Evolutionary conservation across 1,140 invertebrate genomes (phyloP).

Genomic region (Babylonia areolata): DNA sequence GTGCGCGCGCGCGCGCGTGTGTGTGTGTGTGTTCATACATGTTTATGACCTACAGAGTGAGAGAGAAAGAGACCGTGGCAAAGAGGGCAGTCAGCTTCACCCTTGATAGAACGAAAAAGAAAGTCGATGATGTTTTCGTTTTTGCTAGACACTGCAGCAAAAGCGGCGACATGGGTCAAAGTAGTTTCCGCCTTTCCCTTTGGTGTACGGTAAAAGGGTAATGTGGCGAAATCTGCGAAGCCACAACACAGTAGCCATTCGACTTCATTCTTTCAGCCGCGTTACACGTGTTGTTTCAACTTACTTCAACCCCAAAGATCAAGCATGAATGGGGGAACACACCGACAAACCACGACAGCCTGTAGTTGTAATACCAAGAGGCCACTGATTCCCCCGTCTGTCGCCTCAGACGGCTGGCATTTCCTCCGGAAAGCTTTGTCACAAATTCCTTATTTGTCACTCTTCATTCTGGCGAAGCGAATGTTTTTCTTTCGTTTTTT

Average conservation of each 20-base stretch:
- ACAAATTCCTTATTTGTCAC: too few species aligned
- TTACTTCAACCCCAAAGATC: neutral
- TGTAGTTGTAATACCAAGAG: neutral
- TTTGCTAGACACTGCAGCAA: too few species aligned
- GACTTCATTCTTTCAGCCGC: neutral
- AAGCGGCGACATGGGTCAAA: too few species aligned
- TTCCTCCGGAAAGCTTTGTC: too few species aligned
- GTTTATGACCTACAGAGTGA: neutral
- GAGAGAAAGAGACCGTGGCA: too few species aligned
- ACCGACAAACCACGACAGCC: neutral
- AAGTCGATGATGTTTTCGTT: too few species aligned
- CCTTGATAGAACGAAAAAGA: too few species aligned
- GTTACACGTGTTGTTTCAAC: neutral
- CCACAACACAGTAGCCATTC: neutral
- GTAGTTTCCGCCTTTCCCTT: neutral
- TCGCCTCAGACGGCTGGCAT: neutral
- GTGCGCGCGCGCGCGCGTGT: neutral
- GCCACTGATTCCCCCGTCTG: neutral
- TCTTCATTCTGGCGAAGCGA: too few species aligned
- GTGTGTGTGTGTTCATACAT: neutral
- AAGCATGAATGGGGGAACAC: neutral
- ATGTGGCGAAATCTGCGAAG: neutral
- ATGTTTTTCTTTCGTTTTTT: too few species aligned
- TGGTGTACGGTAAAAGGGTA: neutral
- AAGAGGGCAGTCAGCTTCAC: too few species aligned